Base-by-base conservation (phyloP, 2,888 invertebrate species). In the Melangyna quadrimaculata region DNA sequence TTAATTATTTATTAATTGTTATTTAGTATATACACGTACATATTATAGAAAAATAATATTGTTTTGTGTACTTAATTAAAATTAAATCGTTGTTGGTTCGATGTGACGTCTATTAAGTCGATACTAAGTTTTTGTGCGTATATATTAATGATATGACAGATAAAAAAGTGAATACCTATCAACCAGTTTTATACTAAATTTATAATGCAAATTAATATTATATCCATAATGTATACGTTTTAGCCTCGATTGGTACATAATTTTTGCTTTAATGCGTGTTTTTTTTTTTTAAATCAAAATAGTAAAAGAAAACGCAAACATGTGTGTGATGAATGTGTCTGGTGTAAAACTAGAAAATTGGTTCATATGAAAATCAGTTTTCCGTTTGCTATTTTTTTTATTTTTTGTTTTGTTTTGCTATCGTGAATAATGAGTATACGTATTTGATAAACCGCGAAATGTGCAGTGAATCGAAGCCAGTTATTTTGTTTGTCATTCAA, bases 371-470 rank as follows among this genome's bases (percentile, higher is more conserved):
- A 71, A 57, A 72, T 67, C 24, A 51, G 51, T 67, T 67, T 67
- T 67, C 14, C 24, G 12, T 65, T 65, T 43, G 65, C 48, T 63
- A 55, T 78, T 70, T 24, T 35, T 73, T 63, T 35, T 43, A 70
- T 55, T 63, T 61, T 78, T 70, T 24, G 27, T 73, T 63, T 35
- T n/a, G n/a, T 51, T 73, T 19, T 72, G 51, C 43, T 78, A 69
- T 78, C 72, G 43, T 69, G 29, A 75, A 71, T n/a, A n/a, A n/a
- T n/a, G n/a, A n/a, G n/a, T n/a, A n/a, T n/a, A n/a, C n/a, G n/a
- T n/a, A n/a, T 77, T 67, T 72, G 65, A 82, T 77, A 77, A 82
- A 57, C 43, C 71, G 79, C 71, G 74, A 24, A 75, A 84, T 35
- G 67, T 67, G 80, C 67, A 84, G 84, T 79, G 75, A 71, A 75